These are phyloP conservation scores for Nephrotoma appendiculata DNA, from an alignment of 2,888 invertebrate genomes.

Conservation along the genomic window DNA sequence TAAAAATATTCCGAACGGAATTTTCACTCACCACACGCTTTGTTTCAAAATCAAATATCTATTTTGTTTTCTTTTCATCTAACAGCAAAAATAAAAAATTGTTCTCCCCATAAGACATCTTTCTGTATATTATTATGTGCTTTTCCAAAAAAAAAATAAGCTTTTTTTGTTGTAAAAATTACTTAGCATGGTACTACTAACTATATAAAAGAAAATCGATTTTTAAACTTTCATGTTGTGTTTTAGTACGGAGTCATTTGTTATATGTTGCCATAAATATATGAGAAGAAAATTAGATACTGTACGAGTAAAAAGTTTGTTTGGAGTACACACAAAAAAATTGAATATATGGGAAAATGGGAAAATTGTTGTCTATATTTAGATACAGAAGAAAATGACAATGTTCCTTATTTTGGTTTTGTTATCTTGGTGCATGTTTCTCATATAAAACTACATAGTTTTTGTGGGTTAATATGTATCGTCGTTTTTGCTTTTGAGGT, in stretches of 20 bases:
- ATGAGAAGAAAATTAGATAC: background rate
- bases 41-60: background rate
- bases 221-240: background rate
- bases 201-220: background rate
- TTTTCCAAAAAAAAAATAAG: background rate
- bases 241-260: background rate
- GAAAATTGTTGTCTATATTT: background rate
- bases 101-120: background rate
- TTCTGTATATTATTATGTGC: background rate
- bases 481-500: background rate
- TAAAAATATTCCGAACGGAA: no score
- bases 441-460: background rate
- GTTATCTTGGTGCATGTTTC: background rate
- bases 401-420: background rate
- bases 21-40: no score
- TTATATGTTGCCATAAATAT: background rate
- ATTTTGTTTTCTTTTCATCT: background rate
- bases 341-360: background rate
- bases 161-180: background rate
- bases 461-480: background rate
- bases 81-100: background rate
- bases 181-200: background rate
- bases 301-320: background rate
- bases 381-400: background rate
- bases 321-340: background rate